phyloP scores from a whole-genome alignment of 2,113 vertebrate genomes.

The Coracopsis vasa region DNA sequence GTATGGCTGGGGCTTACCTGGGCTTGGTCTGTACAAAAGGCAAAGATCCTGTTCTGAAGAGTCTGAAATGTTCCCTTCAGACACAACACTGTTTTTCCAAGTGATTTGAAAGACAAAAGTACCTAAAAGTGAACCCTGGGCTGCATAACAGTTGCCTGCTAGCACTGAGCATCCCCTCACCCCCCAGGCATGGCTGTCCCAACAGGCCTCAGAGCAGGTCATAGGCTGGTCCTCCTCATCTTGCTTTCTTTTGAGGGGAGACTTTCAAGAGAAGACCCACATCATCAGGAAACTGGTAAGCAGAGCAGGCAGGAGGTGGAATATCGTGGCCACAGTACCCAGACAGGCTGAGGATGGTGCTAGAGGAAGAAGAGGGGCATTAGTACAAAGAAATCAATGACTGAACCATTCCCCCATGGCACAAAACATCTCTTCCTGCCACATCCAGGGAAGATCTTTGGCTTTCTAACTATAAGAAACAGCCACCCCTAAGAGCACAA shows the following conservation, averaged over 20 bases:
- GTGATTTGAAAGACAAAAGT: neutral
- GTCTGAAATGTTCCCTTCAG: neutral
- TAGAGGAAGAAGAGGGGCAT: neutral
- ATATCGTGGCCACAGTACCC: rapidly evolving
- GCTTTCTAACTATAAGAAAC: rapidly evolving
- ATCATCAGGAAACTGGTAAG: neutral
- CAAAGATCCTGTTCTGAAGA: neutral
- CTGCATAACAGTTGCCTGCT: neutral
- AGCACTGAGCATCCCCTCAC: neutral
- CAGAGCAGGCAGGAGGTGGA: conserved; percentile 29
- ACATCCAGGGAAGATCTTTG: neutral
- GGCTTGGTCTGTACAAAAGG: neutral
- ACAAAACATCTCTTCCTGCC: neutral
- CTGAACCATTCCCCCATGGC: rapidly evolving
- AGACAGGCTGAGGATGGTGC: neutral
- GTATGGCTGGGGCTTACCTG: neutral
- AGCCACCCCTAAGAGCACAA: neutral
- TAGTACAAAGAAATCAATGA: neutral
- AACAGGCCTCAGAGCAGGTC: neutral
- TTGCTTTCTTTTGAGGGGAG: neutral
- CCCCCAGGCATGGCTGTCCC: neutral
- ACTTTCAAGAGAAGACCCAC: neutral
- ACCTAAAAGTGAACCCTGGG: neutral
- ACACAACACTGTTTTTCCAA: neutral
- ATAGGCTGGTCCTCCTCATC: neutral